A percentile compares a stretch with the other conserved stretches of the same genome.
phyloP scores from a whole-genome alignment of 2,888 invertebrate species.

The Acleris literana region DNA sequence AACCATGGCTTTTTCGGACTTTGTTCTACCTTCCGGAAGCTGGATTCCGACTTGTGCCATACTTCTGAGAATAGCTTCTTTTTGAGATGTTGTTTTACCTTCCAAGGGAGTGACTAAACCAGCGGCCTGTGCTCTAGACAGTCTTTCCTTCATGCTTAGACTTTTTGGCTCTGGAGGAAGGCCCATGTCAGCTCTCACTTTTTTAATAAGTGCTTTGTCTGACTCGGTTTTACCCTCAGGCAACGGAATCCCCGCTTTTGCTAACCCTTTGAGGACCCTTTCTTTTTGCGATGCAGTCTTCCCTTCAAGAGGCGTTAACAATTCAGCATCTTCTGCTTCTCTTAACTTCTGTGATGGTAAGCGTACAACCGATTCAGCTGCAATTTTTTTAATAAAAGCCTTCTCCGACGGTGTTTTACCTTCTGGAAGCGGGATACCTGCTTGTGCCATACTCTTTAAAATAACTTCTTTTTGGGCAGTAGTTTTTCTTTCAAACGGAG shows the following conservation, averaged over 20 bases:
- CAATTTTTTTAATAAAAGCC: conserved; percentile 45
- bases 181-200: conserved; percentile 41
- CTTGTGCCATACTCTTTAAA: background rate
- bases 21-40: background rate
- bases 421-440: background rate
- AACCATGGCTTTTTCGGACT: background rate
- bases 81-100: background rate
- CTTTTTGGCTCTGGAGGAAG: background rate
- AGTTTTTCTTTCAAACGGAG: background rate
- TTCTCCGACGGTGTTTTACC: conserved; percentile 48
- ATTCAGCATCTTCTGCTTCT: conserved; percentile 45
- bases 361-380: conserved; percentile 17
- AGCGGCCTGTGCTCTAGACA: background rate
- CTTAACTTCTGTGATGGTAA: conserved; percentile 39
- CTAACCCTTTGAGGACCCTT: conserved; percentile 39
- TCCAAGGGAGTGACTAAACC: background rate
- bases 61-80: background rate
- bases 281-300: conserved; percentile 43
- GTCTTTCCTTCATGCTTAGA: background rate
- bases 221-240: conserved; percentile 45
- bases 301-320: conserved; percentile 41
- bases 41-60: background rate
- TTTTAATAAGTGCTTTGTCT: conserved; percentile 43
- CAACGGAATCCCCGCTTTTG: background rate
- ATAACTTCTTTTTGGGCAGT: background rate